These are phyloP conservation scores for Odobenus rosmarus DNA, from an alignment of 2,113 vertebrate genomes.

Conservation along the genomic window DNA sequence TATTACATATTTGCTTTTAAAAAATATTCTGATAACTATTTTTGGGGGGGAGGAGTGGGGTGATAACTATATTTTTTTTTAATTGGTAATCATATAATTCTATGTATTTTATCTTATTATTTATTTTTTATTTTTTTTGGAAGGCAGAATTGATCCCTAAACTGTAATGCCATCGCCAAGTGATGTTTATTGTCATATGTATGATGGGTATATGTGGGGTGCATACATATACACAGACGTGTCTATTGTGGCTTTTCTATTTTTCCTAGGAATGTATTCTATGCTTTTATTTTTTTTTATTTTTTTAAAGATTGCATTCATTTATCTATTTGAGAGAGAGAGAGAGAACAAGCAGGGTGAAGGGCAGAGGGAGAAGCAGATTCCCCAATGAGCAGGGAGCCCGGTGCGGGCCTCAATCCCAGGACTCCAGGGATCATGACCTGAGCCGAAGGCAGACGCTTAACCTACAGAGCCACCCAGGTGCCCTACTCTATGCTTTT, in stretches of 20 bases:
- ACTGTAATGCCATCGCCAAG: neutral
- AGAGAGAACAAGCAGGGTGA: neutral
- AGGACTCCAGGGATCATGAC: neutral
- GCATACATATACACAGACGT: neutral
- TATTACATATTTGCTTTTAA: neutral
- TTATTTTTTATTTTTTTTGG: neutral
- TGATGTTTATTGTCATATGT: neutral
- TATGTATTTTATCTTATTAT: neutral
- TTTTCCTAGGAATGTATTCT: neutral
- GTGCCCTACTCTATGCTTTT: neutral
- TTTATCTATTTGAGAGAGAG: neutral
- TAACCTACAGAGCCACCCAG: neutral
- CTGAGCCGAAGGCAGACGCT: neutral
- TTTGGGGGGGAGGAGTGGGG: neutral
- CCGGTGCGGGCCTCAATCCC: rapidly evolving
- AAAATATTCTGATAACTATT: neutral
- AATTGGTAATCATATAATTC: neutral
- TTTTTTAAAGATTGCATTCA: too few species aligned
- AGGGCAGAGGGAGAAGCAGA: neutral
- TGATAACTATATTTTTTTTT: neutral
- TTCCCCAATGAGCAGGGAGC: neutral
- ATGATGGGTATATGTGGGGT: neutral
- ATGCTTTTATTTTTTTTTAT: neutral
- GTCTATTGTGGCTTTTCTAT: neutral
- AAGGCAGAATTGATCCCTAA: neutral